Evolutionary conservation across 2,113 vertebrate genomes (phyloP).

Genomic region (Bubo blakistoni): DNA sequence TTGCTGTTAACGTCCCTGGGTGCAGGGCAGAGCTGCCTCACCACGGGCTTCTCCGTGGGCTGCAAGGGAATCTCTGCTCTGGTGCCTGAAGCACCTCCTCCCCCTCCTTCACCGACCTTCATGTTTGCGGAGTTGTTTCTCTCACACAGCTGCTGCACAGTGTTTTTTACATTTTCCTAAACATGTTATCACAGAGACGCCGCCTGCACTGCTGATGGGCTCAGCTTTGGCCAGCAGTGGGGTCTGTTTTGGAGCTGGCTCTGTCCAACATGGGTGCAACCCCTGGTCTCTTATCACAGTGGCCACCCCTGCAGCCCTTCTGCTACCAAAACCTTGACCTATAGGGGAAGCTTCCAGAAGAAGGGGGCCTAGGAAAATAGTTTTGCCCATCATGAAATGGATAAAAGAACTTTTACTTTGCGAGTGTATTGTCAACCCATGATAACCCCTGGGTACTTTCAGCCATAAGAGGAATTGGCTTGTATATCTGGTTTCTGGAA

Average conservation of each 20-base stretch:
- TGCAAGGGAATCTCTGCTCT: not conserved
- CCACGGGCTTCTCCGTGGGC: not conserved
- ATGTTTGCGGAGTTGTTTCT: not conserved
- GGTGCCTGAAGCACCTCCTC: not conserved
- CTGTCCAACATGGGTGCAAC: not conserved
- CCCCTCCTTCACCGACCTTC: not conserved
- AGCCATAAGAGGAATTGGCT: not conserved
- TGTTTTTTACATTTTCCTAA: not conserved
- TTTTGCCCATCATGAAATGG: not conserved
- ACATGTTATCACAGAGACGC: not conserved
- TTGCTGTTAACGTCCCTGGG: not conserved
- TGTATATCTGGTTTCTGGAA: not conserved
- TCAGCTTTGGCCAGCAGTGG: not conserved
- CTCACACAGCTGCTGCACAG: not conserved
- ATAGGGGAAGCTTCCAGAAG: not conserved
- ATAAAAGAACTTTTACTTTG: not conserved
- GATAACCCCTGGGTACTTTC: not conserved
- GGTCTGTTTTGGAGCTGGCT: not conserved
- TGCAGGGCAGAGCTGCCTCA: not conserved
- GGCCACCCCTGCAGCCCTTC: too few species aligned
- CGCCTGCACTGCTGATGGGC: not conserved
- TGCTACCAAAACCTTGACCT: not conserved
- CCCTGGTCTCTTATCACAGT: not conserved
- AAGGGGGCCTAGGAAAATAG: not conserved
- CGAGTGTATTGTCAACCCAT: not conserved